Evolutionary conservation across 2,113 vertebrate species (phyloP).

Genomic region (Sapayoa aenigma): DNA sequence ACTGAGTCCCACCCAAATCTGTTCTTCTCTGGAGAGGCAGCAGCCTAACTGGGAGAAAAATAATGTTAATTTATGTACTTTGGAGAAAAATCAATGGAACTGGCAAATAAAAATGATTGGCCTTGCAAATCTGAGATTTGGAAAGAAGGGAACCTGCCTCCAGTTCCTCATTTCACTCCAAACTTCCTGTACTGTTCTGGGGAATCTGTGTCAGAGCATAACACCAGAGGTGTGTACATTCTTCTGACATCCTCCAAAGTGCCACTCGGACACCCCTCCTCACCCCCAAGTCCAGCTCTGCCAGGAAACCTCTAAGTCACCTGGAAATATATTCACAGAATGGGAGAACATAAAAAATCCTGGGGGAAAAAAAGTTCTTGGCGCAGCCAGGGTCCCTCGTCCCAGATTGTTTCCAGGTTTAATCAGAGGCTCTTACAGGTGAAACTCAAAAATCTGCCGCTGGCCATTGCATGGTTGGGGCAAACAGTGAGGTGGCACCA

Average conservation of each 20-base stretch:
- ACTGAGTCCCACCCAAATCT: not conserved
- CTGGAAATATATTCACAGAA: not conserved
- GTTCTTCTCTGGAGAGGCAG: not conserved
- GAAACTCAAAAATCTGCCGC: not conserved
- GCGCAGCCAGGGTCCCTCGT: accelerated
- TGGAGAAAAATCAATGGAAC: not conserved
- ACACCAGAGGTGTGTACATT: not conserved
- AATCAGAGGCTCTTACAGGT: not conserved
- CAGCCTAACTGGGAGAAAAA: not conserved
- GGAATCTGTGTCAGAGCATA: not conserved
- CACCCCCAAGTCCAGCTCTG: not conserved
- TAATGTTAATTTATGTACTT: accelerated
- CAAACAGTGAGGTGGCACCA: not conserved
- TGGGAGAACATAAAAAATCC: not conserved
- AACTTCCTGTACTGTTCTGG: not conserved
- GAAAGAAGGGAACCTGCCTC: not conserved
- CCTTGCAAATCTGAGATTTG: not conserved
- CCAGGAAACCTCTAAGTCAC: not conserved
- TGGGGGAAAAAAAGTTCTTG: not conserved
- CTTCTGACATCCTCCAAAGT: not conserved
- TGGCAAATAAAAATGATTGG: not conserved
- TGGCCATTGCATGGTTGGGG: not conserved
- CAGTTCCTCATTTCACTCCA: not conserved
- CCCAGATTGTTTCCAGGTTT: not conserved
- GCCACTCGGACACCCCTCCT: not conserved